phyloP scores from a whole-genome alignment of 1,140 invertebrate species.

The Tetraneura akinire region DNA sequence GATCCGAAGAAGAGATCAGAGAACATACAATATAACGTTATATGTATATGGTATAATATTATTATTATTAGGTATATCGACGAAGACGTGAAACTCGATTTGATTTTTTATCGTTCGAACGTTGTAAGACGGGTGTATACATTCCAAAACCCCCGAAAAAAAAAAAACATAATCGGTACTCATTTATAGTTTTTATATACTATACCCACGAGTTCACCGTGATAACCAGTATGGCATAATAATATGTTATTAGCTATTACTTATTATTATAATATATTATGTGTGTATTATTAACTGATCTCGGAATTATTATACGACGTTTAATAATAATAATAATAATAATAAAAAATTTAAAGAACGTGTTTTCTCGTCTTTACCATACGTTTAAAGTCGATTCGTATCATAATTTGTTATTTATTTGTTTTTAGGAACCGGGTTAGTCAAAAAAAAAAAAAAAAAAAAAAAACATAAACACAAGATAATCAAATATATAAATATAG shows the following conservation, averaged over 20 bases:
- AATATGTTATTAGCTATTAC: conserved; percentile 39
- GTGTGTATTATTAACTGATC: conserved; percentile 8
- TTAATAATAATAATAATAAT: background rate
- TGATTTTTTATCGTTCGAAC: background rate
- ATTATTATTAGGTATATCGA: no score
- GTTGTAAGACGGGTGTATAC: background rate
- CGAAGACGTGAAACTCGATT: no score
- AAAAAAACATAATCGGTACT: conserved; percentile 28
- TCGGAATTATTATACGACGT: background rate
- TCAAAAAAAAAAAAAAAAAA: background rate
- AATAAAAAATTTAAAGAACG: no score
- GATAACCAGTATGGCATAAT: conserved; percentile 25
- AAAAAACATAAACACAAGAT: no score
- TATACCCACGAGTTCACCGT: background rate
- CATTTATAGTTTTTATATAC: no score
- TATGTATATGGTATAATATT: no score
- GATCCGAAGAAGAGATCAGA: no score
- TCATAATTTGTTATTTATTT: background rate
- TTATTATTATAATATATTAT: no score
- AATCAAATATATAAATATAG: no score
- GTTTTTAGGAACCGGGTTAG: background rate
- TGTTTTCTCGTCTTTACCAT: background rate
- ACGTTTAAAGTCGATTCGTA: background rate
- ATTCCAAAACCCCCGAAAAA: conserved; percentile 11
- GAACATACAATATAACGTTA: no score